Conservation (phyloP, 2,797 vertebrate species). For the Forpus xanthops region DNA sequence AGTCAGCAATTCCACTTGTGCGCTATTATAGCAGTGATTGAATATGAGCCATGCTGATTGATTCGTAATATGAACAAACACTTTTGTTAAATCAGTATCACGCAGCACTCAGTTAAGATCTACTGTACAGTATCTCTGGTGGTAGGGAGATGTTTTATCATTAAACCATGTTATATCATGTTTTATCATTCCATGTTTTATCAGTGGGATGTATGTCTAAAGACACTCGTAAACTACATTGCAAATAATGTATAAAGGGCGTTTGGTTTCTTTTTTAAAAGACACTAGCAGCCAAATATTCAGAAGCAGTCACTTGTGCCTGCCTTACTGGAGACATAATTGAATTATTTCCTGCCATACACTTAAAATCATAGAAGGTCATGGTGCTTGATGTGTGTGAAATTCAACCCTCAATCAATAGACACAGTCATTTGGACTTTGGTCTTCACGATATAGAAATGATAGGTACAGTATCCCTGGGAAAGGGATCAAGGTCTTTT, state of each 20-base stretch:
- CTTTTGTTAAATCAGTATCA: neutral
- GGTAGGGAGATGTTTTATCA: neutral
- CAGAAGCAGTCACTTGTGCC: neutral
- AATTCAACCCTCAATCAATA: neutral
- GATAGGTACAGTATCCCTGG: neutral
- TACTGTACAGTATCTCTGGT: neutral
- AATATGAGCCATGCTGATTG: neutral
- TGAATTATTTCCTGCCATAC: neutral
- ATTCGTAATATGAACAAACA: neutral
- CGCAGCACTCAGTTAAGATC: neutral
- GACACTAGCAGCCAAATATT: neutral
- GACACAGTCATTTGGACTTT: neutral
- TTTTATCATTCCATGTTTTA: neutral
- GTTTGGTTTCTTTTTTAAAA: neutral
- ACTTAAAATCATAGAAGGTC: neutral
- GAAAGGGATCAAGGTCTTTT: neutral
- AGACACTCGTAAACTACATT: neutral
- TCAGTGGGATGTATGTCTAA: fast-evolving
- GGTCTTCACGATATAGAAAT: neutral
- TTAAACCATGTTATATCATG: neutral
- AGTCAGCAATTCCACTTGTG: neutral
- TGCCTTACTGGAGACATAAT: neutral
- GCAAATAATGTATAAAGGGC: neutral
- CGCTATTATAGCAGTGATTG: neutral
- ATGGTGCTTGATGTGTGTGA: neutral